These are phyloP conservation scores for Jacana jacana DNA, from an alignment of 2,113 vertebrate species.

Conservation along the genomic window DNA sequence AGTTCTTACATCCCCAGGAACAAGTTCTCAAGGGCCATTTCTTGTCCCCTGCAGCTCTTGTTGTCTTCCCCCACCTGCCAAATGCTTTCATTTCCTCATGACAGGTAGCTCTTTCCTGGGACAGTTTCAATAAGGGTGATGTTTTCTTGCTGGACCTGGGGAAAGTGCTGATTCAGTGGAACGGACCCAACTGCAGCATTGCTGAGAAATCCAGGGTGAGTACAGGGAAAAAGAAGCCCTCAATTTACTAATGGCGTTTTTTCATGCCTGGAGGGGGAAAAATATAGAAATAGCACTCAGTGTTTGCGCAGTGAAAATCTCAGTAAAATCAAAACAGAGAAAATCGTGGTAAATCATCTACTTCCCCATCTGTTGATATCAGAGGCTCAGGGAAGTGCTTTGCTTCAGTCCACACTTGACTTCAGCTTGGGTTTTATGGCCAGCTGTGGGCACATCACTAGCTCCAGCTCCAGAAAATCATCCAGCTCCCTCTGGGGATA, in stretches of 20 bases:
- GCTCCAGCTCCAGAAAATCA: not conserved
- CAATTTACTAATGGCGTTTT: not conserved
- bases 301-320: not conserved
- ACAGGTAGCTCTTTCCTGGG: conserved; percentile 88
- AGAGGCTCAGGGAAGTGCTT: not conserved
- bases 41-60: not conserved
- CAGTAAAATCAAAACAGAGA: not conserved
- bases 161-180: conserved; percentile 91
- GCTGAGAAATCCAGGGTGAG: conserved; percentile 86
- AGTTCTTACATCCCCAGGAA: not conserved
- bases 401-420: not conserved
- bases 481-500: not conserved
- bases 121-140: conserved; percentile 88
- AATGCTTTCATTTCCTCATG: not conserved
- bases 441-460: not conserved
- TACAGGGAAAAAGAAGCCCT: not conserved
- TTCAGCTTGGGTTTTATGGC: not conserved
- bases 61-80: not conserved
- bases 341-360: not conserved
- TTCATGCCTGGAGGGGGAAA: not conserved
- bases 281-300: fast-evolving
- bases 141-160: conserved; percentile 89
- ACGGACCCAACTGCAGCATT: conserved; percentile 85
- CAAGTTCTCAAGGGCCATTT: not conserved
- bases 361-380: not conserved